phyloP scores from a whole-genome alignment of 2,113 vertebrate genomes.

The Procavia capensis region DNA sequence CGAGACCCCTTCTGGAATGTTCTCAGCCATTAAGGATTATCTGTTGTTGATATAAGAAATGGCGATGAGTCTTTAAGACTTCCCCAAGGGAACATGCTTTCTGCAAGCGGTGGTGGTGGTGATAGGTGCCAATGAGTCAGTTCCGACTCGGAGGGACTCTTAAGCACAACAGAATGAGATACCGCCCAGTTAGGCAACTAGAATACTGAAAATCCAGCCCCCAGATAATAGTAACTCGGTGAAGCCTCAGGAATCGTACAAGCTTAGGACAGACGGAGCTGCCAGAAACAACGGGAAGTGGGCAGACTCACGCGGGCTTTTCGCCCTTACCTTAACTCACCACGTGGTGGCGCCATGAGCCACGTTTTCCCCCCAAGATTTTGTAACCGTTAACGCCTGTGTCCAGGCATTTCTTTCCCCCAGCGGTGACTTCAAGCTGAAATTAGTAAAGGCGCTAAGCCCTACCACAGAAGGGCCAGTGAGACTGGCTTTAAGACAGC shows the following conservation, averaged over 20 bases:
- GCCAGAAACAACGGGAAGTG: too few species aligned
- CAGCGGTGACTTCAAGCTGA: not conserved
- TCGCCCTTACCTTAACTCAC: not conserved
- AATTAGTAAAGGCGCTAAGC: not conserved
- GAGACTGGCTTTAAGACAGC: rapidly evolving
- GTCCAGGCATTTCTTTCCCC: not conserved
- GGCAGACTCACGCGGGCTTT: rapidly evolving
- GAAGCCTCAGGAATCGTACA: rapidly evolving
- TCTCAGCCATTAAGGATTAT: not conserved
- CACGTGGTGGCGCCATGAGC: not conserved
- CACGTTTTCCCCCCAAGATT: not conserved
- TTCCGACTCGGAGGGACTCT: too few species aligned
- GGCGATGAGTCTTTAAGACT: not conserved
- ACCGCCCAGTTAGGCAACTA: too few species aligned
- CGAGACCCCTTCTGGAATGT: not conserved
- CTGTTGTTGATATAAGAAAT: not conserved
- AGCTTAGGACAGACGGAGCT: rapidly evolving
- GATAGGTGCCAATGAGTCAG: too few species aligned
- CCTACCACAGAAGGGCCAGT: not conserved
- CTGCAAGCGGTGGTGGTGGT: too few species aligned
- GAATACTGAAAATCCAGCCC: not conserved
- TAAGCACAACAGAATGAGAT: too few species aligned
- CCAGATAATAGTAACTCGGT: rapidly evolving
- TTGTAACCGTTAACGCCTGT: too few species aligned
- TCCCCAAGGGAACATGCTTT: too few species aligned